Evolutionary conservation across 2,888 invertebrate genomes (phyloP), one percentile per base, ranked within the genome.

Genomic region (Pemphredon lugubris): DNA sequence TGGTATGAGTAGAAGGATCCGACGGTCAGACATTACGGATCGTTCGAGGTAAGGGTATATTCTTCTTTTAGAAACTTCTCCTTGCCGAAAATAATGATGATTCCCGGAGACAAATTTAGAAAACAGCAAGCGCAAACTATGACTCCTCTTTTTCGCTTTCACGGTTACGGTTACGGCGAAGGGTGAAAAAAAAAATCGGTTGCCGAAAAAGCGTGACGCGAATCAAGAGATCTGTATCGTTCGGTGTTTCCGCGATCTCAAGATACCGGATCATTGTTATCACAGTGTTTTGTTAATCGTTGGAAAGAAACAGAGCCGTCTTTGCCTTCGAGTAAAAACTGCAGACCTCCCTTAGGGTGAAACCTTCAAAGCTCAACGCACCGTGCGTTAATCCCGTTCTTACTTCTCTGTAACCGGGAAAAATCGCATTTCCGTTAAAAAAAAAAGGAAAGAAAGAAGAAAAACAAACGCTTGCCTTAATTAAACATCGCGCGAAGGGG

Each of bases 1-100:
- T 83, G 71, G 82, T 66, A 71, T 39, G 40, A 68, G 48, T 50
- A 54, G 23, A 40, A 18, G 7, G 51, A 55, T 74, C 68, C 39
- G 71, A 61, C 61, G n/a, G 13, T 32, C 48, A n/a, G 13, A 44
- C 58, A 47, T 14, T 21, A 6, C 18, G 16, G 11, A 9, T 34
- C 2, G 23, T 13, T 2, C 14, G 6, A 18, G 18, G 26, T n/a
- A 11, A 37, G 4, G 9, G 9, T 30, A 9, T 30, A 30, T 9
- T 9, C 9, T 30, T 9, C 30, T n/a, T n/a, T n/a, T n/a, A n/a
- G n/a, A n/a, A n/a, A n/a, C n/a, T n/a, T n/a, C n/a, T n/a, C n/a
- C n/a, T n/a, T n/a, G n/a, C n/a, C n/a, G n/a, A n/a, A n/a, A n/a
- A n/a, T n/a, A n/a, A n/a, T n/a, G n/a, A n/a, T n/a, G n/a, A n/a